These are phyloP conservation scores for Aurelia aurita complex sp. Pacific DNA, from an alignment of 30 jellyfish, hydroid and myxozoan species.

Conservation along the genomic window DNA sequence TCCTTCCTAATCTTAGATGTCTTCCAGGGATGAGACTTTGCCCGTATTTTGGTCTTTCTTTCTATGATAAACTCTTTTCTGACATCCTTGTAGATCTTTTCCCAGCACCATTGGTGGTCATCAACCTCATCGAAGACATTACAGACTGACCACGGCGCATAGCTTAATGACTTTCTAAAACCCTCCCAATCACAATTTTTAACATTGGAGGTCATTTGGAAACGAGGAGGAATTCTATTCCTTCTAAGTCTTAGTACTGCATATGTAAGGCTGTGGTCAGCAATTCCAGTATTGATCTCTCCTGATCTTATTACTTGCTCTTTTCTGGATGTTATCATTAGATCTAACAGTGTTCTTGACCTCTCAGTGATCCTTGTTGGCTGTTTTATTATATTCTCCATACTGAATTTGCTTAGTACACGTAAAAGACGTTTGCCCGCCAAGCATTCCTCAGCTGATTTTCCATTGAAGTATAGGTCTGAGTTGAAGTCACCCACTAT, in stretches of 20 bases:
- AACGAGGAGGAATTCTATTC: constrained; percentile 17
- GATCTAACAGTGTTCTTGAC: constrained; percentile 30
- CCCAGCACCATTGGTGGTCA: constrained; percentile 18
- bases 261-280: constrained; percentile 43
- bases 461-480: not conserved
- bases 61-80: not conserved
- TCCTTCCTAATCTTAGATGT: constrained; percentile 12
- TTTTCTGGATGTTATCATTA: constrained; percentile 15
- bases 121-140: constrained; percentile 42
- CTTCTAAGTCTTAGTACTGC: constrained; percentile 26
- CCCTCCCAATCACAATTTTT: constrained; percentile 10
- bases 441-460: constrained; percentile 6
- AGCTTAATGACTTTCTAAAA: constrained; percentile 15
- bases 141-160: constrained; percentile 38
- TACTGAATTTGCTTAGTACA: constrained; percentile 17
- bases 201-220: constrained; percentile 35
- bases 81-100: not conserved
- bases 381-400: constrained; percentile 30
- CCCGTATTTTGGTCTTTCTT: constrained; percentile 16
- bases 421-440: constrained; percentile 3
- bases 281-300: constrained; percentile 36
- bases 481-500: constrained; percentile 9
- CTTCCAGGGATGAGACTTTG: constrained; percentile 41
- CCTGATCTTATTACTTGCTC: constrained; percentile 44
- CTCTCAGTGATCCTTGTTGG: constrained; percentile 41